phyloP scores from a whole-genome alignment of 2,888 invertebrate species.

The Pristionchus mayeri region DNA sequence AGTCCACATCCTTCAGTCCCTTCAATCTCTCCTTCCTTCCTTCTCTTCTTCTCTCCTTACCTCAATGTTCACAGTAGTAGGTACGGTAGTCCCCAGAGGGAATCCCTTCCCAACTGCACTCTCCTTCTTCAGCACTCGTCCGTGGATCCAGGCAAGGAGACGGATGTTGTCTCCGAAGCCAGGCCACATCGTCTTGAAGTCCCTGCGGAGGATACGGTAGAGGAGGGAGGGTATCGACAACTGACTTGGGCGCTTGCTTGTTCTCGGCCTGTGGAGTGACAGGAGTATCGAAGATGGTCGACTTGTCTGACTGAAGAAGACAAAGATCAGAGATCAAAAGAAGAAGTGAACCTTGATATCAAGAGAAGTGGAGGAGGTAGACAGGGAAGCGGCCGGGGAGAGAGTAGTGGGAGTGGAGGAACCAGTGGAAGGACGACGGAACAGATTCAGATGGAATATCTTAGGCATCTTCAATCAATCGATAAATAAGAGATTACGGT shows the following conservation, averaged over 20 bases:
- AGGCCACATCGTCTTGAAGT: slow-evolving; percentile 34
- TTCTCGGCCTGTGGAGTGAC: neutral
- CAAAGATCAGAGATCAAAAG: neutral
- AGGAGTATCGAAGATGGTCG: neutral
- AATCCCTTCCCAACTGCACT: neutral
- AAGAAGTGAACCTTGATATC: neutral
- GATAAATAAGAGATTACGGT: neutral
- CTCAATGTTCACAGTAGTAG: neutral
- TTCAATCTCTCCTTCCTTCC: neutral
- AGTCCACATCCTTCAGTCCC: slow-evolving; percentile 40
- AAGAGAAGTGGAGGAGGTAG: slow-evolving; percentile 27
- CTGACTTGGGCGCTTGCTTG: slow-evolving; percentile 14
- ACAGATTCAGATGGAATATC: slow-evolving; percentile 48
- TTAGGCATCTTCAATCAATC: slow-evolving; percentile 36
- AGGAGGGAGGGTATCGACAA: neutral
- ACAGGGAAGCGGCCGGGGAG: neutral
- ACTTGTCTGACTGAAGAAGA: slow-evolving; percentile 20
- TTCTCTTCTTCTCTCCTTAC: neutral
- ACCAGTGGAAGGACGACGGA: slow-evolving; percentile 26
- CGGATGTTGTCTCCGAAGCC: slow-evolving; percentile 47
- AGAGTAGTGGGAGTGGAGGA: slow-evolving; percentile 29
- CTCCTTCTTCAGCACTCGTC: slow-evolving; percentile 21
- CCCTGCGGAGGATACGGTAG: slow-evolving; percentile 20
- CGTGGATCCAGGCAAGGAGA: slow-evolving; percentile 41
- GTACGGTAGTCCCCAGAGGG: slow-evolving; percentile 19